A percentile compares a stretch with the other conserved stretches of the same genome.
These are phyloP conservation scores for Whitmania pigra DNA, from an alignment of 1,140 invertebrate genomes.

Conservation along the genomic window DNA sequence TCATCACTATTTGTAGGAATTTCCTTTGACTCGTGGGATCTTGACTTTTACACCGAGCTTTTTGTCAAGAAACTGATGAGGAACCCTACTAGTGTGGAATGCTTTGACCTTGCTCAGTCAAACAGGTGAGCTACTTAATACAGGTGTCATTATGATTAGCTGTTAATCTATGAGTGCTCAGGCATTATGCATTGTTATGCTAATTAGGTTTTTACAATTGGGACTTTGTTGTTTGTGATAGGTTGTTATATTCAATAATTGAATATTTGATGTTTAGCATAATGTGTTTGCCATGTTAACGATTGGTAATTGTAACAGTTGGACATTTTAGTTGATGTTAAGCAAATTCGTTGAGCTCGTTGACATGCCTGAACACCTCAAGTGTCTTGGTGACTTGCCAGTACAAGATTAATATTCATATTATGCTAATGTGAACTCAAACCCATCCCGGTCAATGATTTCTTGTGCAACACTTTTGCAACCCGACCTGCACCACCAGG, in stretches of 20 bases:
- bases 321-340: too few relatives aligned
- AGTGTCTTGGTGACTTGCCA: not conserved
- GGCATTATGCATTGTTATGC: conserved; percentile 13
- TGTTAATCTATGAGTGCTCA: not conserved
- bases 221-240: not conserved
- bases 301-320: too few relatives aligned
- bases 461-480: too few relatives aligned
- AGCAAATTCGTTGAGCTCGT: too few relatives aligned
- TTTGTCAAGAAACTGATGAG: conserved; percentile 59
- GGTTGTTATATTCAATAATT: not conserved
- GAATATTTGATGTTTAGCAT: not conserved
- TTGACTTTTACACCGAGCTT: conserved; percentile 44
- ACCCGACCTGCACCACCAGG: too few relatives aligned
- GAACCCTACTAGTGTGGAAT: conserved; percentile 92
- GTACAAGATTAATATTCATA: conserved; percentile 2
- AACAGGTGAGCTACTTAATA: conserved; percentile 51
- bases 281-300: too few relatives aligned
- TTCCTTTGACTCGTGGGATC: conserved; percentile 44
- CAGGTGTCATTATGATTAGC: not conserved
- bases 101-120: conserved; percentile 95
- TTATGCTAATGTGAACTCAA: not conserved
- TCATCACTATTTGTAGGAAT: conserved; percentile 32
- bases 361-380: too few relatives aligned
- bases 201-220: not conserved
- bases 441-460: not conserved